A percentile compares a stretch with the other conserved stretches of the same genome.
These are phyloP conservation scores for Macheiramphus alcinus DNA, from an alignment of 2,113 vertebrate species.

Conservation along the genomic window DNA sequence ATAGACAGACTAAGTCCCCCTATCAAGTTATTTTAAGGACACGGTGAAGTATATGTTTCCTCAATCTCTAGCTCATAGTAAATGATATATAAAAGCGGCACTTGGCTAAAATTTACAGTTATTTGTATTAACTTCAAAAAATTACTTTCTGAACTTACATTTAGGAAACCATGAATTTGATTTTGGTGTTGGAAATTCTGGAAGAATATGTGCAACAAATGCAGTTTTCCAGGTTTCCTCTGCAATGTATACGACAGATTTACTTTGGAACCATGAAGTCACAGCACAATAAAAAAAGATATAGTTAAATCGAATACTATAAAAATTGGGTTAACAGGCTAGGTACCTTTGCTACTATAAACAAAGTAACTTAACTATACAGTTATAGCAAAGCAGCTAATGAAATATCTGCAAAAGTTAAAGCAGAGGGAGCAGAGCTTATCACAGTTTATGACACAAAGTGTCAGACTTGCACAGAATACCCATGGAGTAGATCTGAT, in stretches of 20 bases:
- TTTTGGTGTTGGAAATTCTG: slow-evolving; percentile 23
- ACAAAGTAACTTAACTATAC: slow-evolving; percentile 19
- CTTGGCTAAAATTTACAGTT: background rate
- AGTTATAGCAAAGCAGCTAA: background rate
- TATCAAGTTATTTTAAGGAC: background rate
- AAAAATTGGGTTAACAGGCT: slow-evolving; percentile 27
- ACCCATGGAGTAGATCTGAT: background rate
- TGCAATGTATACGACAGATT: slow-evolving; percentile 35
- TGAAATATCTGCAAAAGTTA: slow-evolving; percentile 1
- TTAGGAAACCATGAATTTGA: slow-evolving; percentile 59
- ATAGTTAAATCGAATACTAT: background rate
- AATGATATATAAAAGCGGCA: background rate
- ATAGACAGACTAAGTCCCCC: background rate
- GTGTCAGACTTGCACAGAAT: slow-evolving; percentile 5
- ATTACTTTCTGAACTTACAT: background rate
- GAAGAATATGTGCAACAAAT: slow-evolving; percentile 34
- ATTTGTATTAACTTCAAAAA: background rate
- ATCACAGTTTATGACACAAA: slow-evolving; percentile 32
- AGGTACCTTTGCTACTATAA: slow-evolving; percentile 20
- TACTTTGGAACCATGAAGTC: slow-evolving; percentile 24
- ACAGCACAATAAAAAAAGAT: background rate
- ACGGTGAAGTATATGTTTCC: background rate
- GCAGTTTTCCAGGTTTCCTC: slow-evolving; percentile 40
- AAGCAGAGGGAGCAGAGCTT: background rate
- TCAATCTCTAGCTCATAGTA: background rate